These are phyloP conservation scores for Dicrostonyx torquatus DNA, from an alignment of 2,797 vertebrate species.

Conservation along the genomic window DNA sequence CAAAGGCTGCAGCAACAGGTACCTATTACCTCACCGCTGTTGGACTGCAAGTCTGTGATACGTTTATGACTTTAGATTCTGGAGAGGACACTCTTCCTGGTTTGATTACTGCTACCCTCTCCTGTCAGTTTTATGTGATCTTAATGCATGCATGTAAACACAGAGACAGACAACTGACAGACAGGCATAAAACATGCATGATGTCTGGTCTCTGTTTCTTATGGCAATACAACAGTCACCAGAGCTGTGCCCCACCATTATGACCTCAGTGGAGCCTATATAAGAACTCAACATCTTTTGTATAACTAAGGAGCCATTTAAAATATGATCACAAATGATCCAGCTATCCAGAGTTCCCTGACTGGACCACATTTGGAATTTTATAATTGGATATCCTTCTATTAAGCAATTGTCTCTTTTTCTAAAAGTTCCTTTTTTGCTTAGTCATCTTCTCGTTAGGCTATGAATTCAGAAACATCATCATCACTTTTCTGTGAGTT, in stretches of 20 bases:
- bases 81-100: neutral
- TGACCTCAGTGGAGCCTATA: neutral
- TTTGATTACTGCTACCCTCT: neutral
- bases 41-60: neutral
- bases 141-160: neutral
- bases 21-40: neutral
- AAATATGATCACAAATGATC: neutral
- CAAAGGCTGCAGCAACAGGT: neutral
- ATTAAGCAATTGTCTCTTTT: constrained; percentile 10
- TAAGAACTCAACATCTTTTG: constrained; percentile 22
- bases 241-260: neutral
- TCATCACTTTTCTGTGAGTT: neutral
- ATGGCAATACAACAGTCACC: too few relatives aligned
- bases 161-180: neutral
- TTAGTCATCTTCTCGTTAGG: neutral
- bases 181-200: neutral
- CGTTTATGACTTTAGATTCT: neutral
- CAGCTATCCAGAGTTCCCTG: neutral
- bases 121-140: neutral
- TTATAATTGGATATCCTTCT: neutral
- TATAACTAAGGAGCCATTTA: neutral
- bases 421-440: constrained; percentile 16
- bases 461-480: neutral
- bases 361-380: neutral
- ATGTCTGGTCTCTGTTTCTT: neutral